Evolutionary conservation across 92 coral and sea anemone species (phyloP).

Genomic region (Parazoanthus darwini): DNA sequence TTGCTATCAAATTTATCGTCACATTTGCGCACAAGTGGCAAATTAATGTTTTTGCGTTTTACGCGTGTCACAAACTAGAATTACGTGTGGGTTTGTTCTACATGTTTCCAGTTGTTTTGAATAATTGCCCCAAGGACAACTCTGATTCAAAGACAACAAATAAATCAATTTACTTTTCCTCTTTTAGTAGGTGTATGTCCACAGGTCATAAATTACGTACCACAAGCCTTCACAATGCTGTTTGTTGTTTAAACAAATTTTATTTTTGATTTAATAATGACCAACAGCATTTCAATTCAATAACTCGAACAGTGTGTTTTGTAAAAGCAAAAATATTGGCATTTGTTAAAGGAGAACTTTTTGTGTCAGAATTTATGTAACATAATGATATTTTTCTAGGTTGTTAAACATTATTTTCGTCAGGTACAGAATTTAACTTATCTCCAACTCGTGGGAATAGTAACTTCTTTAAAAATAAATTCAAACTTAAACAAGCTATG

Average conservation of each 20-base stretch:
- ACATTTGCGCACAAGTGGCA: not conserved
- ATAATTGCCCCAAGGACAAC: not conserved
- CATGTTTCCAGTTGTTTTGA: not conserved
- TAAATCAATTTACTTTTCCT: not conserved
- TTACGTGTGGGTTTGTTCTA: not conserved
- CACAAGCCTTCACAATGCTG: not conserved
- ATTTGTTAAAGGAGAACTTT: not conserved
- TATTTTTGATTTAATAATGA: no score
- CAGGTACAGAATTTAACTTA: no score
- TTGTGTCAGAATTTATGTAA: not conserved
- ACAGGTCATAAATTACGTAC: not conserved
- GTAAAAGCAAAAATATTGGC: no score
- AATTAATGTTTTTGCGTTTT: not conserved
- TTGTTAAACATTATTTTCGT: not conserved
- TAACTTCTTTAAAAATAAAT: no score
- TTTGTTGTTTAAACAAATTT: not conserved
- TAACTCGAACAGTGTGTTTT: not conserved
- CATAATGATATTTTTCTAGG: no score
- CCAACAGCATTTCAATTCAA: not conserved
- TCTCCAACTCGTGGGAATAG: not conserved
- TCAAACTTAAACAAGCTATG: not conserved
- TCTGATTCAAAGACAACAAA: not conserved
- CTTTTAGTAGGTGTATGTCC: not conserved
- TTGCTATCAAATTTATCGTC: not conserved
- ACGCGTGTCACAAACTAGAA: not conserved